Base-by-base conservation (phyloP, 2,797 vertebrate genomes). In the Pseudochaenichthys georgianus region DNA sequence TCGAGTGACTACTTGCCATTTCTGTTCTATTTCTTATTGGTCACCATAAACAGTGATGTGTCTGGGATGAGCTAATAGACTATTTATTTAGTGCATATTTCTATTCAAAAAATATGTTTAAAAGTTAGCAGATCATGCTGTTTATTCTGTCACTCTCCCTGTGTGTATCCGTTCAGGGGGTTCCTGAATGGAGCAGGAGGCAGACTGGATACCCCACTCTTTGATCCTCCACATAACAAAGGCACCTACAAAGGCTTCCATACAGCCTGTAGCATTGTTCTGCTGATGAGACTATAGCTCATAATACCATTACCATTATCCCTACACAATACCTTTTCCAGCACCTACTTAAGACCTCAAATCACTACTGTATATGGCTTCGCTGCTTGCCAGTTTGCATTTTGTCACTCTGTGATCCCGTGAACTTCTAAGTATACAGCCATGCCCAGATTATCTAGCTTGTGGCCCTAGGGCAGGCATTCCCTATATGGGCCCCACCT, bases 201-300 rank as follows among this genome's bases (percentile, higher is more conserved):
- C 58, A 60, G 60, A 70, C 63, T 70, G 61, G 52, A 77, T 52
- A 58, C 55, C 64, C 61, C 64, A 17, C 68, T 70, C 84, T 92
- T 92, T 91, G 88, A 92, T 87, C 87, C 78, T 74, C 59, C 50
- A 73, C 77, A 80, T 67, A 79, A 92, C 78, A 84, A 84, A 83
- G 73, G 78, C 78, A 77, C 70, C 76, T 83, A 80, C 59, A 84
- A 86, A 82, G 84, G 60, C 77, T 54, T 74, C 76, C 62, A 71
- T 86, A 64, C 77, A 74, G 81, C 50, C 66, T 21, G 11, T 55
- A 31, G 65, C 73, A 85, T 87, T 87, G 81, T 83, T 78, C 83
- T 71, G 51, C 62, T 17, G 75, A 73, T 66, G 80, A 81, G 81
- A 71, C 78, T 73, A 69, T 48, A 74, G 81, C 84, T 75, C 77